Conservation (phyloP, 2,888 invertebrate species). For the Penaeus monodon region DNA sequence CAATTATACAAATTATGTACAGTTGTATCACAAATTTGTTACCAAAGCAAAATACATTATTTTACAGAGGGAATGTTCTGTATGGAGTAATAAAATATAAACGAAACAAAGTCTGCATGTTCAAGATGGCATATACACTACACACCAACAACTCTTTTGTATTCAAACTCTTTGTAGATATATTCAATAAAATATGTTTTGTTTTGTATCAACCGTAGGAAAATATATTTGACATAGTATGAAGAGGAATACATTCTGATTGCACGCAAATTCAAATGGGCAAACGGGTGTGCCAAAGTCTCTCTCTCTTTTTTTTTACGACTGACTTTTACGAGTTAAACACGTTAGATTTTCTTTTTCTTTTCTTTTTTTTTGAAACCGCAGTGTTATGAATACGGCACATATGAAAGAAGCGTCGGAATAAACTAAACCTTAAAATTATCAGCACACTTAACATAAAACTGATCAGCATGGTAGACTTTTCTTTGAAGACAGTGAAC, state of each 20-base stretch:
- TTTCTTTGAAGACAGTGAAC: too few relatives aligned
- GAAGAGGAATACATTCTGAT: neutral
- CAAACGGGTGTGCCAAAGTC: neutral
- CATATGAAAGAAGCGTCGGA: too few relatives aligned
- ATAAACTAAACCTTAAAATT: too few relatives aligned
- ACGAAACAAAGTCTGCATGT: too few relatives aligned
- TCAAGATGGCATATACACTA: neutral
- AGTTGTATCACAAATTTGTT: neutral
- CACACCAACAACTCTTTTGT: neutral
- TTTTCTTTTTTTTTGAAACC: too few relatives aligned
- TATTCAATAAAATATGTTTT: neutral
- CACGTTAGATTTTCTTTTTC: too few relatives aligned
- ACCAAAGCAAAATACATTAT: neutral
- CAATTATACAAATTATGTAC: constrained; percentile 11
- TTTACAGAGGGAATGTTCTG: constrained; percentile 15
- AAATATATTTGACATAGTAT: constrained; percentile 9
- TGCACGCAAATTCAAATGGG: constrained; percentile 9
- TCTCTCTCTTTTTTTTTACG: neutral
- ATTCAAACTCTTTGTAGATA: neutral
- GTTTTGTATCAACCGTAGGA: neutral
- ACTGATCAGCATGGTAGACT: too few relatives aligned
- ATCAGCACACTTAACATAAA: too few relatives aligned
- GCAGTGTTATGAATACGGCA: too few relatives aligned
- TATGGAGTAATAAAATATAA: constrained; percentile 4
- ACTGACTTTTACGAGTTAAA: too few relatives aligned